These are phyloP conservation scores for Ypsolopha scabrella DNA, from an alignment of 2,888 invertebrate genomes.

Conservation along the genomic window DNA sequence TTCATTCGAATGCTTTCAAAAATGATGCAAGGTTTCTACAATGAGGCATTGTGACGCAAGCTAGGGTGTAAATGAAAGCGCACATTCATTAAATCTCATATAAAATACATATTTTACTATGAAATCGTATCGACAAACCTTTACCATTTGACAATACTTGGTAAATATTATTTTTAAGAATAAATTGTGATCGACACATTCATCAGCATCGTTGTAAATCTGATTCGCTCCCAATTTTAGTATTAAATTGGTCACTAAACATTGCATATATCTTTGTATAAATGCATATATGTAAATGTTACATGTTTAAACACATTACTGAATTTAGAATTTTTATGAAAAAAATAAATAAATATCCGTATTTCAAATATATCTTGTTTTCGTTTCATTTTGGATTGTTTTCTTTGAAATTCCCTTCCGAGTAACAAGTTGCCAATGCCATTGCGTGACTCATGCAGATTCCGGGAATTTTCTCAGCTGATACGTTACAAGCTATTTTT, in stretches of 20 bases:
- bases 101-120: conserved; percentile 17
- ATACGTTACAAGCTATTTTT: conserved; percentile 31
- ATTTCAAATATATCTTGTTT: conserved; percentile 63
- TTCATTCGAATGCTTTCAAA: too few relatives aligned
- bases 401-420: conserved; percentile 7
- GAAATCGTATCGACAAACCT: conserved; percentile 34
- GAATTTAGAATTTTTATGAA: conserved; percentile 73
- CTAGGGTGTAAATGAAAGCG: conserved; percentile 41
- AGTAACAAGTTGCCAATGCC: background rate
- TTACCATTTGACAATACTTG: conserved; percentile 69
- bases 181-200: conserved; percentile 47
- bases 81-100: conserved; percentile 48
- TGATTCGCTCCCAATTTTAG: conserved; percentile 65
- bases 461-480: conserved; percentile 18
- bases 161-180: conserved; percentile 65
- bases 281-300: conserved; percentile 72
- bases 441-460: conserved; percentile 2
- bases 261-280: conserved; percentile 71
- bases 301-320: conserved; percentile 72
- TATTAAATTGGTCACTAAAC: conserved; percentile 60
- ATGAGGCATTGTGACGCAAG: conserved; percentile 30
- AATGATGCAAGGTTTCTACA: background rate
- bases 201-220: conserved; percentile 46
- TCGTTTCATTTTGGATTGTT: conserved; percentile 40
- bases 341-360: conserved; percentile 71